phyloP scores from a whole-genome alignment of 35 echinoderm and acorn worm genomes.

The Lytechinus variegatus region DNA sequence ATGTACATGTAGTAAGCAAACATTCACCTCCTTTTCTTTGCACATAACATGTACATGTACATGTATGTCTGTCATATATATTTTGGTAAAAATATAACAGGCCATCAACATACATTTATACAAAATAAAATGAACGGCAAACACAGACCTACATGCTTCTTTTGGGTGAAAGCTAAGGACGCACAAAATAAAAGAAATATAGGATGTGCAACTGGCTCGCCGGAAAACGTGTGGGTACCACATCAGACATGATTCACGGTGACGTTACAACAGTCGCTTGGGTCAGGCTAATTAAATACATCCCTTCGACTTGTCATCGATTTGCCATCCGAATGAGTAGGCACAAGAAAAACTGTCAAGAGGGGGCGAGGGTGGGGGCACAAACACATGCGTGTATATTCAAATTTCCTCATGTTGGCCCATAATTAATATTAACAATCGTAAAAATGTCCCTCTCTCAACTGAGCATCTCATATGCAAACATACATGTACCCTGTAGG shows the following conservation, averaged over 20 bases:
- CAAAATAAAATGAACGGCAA: background rate
- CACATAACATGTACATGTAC: too few relatives aligned
- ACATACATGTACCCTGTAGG: too few relatives aligned
- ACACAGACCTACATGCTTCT: too few relatives aligned
- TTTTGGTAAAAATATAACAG: background rate
- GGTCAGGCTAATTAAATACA: constrained; percentile 51
- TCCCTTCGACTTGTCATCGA: constrained; percentile 37
- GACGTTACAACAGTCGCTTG: constrained; percentile 27
- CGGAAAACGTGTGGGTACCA: background rate
- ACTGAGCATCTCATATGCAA: too few relatives aligned
- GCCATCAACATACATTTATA: background rate
- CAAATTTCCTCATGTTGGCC: background rate
- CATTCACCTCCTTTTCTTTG: too few relatives aligned
- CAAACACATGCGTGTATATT: background rate
- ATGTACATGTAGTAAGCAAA: too few relatives aligned
- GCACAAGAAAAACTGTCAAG: background rate
- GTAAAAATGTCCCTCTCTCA: too few relatives aligned
- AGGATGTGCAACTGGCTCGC: background rate
- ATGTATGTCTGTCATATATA: too few relatives aligned
- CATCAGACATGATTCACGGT: constrained; percentile 31
- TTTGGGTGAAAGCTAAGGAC: background rate
- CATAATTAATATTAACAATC: too few relatives aligned
- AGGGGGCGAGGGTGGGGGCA: background rate
- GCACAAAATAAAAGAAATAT: background rate
- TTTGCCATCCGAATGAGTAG: constrained; percentile 22